Percentiles rank a stretch among this genome's conserved stretches.
These are phyloP conservation scores for Lycophotia porphyrea DNA, from an alignment of 2,888 invertebrate genomes.

Conservation along the genomic window DNA sequence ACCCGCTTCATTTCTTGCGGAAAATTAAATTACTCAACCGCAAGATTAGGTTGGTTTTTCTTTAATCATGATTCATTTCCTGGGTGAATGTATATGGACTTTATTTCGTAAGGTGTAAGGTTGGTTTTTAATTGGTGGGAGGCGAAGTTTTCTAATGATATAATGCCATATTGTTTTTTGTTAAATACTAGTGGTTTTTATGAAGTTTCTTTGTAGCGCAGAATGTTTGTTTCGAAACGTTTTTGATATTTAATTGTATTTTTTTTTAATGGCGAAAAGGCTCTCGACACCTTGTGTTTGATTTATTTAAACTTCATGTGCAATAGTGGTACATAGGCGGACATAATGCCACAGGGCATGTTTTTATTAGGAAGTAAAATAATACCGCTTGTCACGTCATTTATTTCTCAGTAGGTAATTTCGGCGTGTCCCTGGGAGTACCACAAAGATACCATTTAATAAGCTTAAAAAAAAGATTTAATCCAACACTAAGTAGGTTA, in stretches of 20 bases:
- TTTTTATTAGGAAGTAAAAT: constrained; percentile 9
- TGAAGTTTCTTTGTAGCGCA: constrained; percentile 63
- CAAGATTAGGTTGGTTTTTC: constrained; percentile 63
- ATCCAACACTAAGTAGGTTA: not conserved
- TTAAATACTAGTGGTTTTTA: constrained; percentile 72
- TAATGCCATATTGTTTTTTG: constrained; percentile 73
- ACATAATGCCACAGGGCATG: too few relatives aligned
- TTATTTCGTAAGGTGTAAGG: constrained; percentile 58
- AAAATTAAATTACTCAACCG: constrained; percentile 60
- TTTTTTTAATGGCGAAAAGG: constrained; percentile 35
- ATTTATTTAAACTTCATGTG: too few relatives aligned
- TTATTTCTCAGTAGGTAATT: not conserved
- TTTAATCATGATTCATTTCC: constrained; percentile 71
- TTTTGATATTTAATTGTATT: constrained; percentile 51
- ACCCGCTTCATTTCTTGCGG: constrained; percentile 26
- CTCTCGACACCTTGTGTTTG: constrained; percentile 20
- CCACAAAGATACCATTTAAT: not conserved
- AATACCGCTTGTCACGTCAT: not conserved
- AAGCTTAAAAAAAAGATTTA: not conserved
- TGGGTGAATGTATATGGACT: constrained; percentile 56
- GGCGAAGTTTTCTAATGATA: constrained; percentile 65
- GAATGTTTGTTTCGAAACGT: constrained; percentile 57
- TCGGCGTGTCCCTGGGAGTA: not conserved
- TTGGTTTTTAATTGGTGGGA: constrained; percentile 53
- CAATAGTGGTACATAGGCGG: too few relatives aligned